phyloP scores from a whole-genome alignment of 2,797 vertebrate species.

The Mus spretus region DNA sequence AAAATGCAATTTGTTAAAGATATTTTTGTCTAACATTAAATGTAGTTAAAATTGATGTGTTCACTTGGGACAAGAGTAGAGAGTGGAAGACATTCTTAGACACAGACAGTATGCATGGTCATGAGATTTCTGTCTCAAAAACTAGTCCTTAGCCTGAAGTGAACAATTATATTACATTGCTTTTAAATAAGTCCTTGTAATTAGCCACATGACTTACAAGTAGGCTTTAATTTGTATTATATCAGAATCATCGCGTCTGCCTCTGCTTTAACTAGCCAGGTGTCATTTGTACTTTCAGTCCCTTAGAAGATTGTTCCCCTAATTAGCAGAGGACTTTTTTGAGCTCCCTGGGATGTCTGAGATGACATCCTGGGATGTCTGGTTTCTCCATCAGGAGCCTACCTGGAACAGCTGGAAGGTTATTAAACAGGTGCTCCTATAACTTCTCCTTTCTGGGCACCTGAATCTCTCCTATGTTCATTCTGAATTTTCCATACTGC shows the following conservation, averaged over 20 bases:
- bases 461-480: neutral
- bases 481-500: neutral
- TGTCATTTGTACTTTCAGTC: neutral
- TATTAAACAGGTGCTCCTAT: neutral
- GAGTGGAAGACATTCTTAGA: neutral
- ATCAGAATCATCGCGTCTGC: slow-evolving; percentile 14
- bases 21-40: neutral
- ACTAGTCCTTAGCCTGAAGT: slow-evolving; percentile 7
- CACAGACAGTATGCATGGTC: neutral
- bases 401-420: neutral
- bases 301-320: slow-evolving; percentile 9
- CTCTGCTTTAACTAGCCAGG: neutral
- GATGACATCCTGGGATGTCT: neutral
- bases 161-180: neutral
- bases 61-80: slow-evolving; percentile 22
- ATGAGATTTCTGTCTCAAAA: slow-evolving; percentile 5
- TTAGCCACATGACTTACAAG: neutral
- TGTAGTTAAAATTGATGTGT: slow-evolving; percentile 11
- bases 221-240: neutral
- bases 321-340: neutral
- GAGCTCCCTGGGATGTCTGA: neutral
- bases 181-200: neutral
- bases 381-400: neutral
- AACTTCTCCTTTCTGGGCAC: neutral
- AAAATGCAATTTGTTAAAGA: neutral